These are phyloP conservation scores for Temnothorax rugatulus DNA, from an alignment of 2,888 invertebrate species.

Conservation along the genomic window DNA sequence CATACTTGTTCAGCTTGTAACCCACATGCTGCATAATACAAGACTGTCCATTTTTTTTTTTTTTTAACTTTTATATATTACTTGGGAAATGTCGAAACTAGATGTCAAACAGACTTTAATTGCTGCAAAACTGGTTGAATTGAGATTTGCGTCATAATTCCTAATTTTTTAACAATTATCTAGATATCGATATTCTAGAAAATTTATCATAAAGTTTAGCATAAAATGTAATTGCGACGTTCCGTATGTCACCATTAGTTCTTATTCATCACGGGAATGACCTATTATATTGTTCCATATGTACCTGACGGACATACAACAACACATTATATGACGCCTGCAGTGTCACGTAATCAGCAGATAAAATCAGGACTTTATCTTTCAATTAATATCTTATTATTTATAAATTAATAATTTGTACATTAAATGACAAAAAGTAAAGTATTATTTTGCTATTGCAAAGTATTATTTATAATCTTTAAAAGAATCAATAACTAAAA, in stretches of 20 bases:
- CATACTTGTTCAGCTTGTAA: not conserved
- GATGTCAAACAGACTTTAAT: not conserved
- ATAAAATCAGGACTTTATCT: slow-evolving; percentile 65
- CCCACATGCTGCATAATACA: not conserved
- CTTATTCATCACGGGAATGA: slow-evolving; percentile 90
- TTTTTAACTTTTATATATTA: not conserved
- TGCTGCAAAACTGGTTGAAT: not conserved
- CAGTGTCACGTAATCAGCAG: not conserved
- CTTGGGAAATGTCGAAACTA: not conserved
- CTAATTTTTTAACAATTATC: not conserved
- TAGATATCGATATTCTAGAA: not conserved
- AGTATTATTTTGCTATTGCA: not conserved
- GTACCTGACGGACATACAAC: slow-evolving; percentile 98
- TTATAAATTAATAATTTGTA: slow-evolving; percentile 2
- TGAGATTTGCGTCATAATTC: not conserved
- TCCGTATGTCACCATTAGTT: slow-evolving; percentile 90
- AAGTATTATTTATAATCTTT: not conserved
- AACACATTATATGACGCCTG: slow-evolving; percentile 86
- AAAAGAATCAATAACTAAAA: too few relatives aligned
- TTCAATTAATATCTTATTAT: slow-evolving; percentile 5
- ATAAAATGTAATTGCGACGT: slow-evolving; percentile 90
- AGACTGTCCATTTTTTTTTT: not conserved
- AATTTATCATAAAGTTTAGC: not conserved
- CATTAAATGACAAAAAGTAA: not conserved
- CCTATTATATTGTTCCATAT: slow-evolving; percentile 95